These are phyloP conservation scores for Sicus ferrugineus DNA, from an alignment of 2,888 invertebrate genomes.

Conservation along the genomic window DNA sequence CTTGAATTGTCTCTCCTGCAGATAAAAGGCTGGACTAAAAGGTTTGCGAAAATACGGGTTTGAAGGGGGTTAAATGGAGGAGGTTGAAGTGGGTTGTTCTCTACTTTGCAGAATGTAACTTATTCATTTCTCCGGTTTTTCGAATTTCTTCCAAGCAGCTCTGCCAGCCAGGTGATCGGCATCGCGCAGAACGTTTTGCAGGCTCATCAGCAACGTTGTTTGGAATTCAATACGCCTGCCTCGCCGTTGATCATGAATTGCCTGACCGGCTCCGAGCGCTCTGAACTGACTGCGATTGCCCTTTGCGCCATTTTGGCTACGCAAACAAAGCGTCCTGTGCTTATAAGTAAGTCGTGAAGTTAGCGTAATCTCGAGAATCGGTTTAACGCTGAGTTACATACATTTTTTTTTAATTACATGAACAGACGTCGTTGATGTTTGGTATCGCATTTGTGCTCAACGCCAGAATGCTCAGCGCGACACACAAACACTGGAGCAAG, in stretches of 20 bases:
- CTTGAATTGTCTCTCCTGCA: conserved; percentile 61
- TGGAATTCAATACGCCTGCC: conserved; percentile 53
- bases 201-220: conserved; percentile 59
- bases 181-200: conserved; percentile 61
- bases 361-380: neutral
- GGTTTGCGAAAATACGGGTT: too few species aligned
- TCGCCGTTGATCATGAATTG: conserved; percentile 62
- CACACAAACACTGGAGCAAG: conserved; percentile 58
- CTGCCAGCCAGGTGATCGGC: conserved; percentile 59
- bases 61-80: too few species aligned
- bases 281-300: conserved; percentile 60
- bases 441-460: conserved; percentile 63
- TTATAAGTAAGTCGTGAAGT: conserved; percentile 56
- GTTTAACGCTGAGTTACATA: neutral
- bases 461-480: conserved; percentile 63
- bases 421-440: conserved; percentile 63
- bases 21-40: conserved; percentile 64
- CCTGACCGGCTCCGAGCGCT: conserved; percentile 63
- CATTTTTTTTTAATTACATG: neutral
- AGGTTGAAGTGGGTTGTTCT: too few species aligned
- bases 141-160: conserved; percentile 46
- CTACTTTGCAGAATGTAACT: too few species aligned
- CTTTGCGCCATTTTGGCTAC: conserved; percentile 61
- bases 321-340: conserved; percentile 58
- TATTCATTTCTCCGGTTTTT: neutral